Percentiles rank a stretch among this genome's conserved stretches.
These are phyloP conservation scores for Chrysina gloriosa DNA, from an alignment of 2,888 invertebrate species.

Conservation along the genomic window DNA sequence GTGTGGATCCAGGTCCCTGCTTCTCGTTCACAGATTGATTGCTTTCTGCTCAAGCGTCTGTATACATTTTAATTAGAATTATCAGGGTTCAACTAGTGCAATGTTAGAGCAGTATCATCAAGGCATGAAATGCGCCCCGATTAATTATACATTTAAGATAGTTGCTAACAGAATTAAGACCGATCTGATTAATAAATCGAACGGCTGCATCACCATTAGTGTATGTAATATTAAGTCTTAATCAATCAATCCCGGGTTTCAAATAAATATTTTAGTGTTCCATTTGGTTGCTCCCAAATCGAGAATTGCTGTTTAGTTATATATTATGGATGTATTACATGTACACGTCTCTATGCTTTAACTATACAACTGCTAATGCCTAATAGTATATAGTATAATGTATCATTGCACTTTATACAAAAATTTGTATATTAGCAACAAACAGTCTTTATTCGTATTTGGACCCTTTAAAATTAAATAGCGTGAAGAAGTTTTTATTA, in stretches of 20 bases:
- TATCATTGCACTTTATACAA: too few relatives aligned
- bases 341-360: too few relatives aligned
- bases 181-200: conserved; percentile 24
- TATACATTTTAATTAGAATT: conserved; percentile 53
- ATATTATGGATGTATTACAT: background rate
- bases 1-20: conserved; percentile 37
- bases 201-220: conserved; percentile 22
- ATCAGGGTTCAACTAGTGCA: conserved; percentile 46
- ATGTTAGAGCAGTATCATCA: conserved; percentile 43
- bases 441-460: too few relatives aligned
- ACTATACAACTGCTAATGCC: too few relatives aligned
- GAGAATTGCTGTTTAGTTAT: background rate
- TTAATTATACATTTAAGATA: conserved; percentile 47
- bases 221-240: conserved; percentile 29
- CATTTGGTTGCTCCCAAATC: background rate
- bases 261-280: background rate
- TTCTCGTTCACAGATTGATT: conserved; percentile 45
- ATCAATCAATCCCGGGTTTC: background rate
- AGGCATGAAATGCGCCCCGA: conserved; percentile 42
- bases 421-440: too few relatives aligned
- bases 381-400: too few relatives aligned
- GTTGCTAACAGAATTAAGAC: conserved; percentile 47
- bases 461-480: too few relatives aligned
- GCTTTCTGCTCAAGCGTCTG: conserved; percentile 42
- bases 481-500: too few relatives aligned